Conservation (phyloP, 2,888 invertebrate species). For the Eupithecia dodoneata region DNA sequence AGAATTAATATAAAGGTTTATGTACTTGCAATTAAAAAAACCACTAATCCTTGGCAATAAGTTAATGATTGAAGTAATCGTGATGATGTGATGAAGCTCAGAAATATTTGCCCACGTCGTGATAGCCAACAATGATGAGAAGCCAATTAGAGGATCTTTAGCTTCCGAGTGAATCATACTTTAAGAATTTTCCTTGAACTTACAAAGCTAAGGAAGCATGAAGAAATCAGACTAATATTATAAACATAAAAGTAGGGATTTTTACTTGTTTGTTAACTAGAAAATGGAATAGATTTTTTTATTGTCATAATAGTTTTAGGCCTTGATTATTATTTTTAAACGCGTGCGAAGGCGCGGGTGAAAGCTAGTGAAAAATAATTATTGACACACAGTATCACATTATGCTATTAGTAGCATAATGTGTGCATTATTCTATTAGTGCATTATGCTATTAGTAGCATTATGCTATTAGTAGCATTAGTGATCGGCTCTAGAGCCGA, state of each 20-base stretch:
- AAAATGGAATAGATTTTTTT: too few species aligned
- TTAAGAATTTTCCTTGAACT: constrained; percentile 2
- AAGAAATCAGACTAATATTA: neutral
- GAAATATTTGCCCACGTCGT: neutral
- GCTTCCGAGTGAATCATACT: constrained; percentile 2
- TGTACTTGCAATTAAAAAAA: neutral
- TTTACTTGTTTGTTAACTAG: too few species aligned
- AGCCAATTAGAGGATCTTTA: neutral
- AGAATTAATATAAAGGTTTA: neutral
- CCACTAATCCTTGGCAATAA: neutral
- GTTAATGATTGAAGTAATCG: neutral
- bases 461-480: too few species aligned
- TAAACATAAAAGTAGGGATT: neutral
- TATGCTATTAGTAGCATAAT: neutral
- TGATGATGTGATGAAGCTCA: neutral
- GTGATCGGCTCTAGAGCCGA: too few species aligned
- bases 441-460: too few species aligned
- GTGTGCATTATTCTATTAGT: too few species aligned
- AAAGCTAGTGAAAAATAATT: neutral
- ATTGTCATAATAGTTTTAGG: neutral
- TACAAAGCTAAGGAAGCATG: neutral
- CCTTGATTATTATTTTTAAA: neutral
- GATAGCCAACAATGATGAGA: neutral
- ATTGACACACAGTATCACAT: too few species aligned
- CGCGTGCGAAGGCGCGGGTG: neutral